Percentiles rank a stretch among this genome's conserved stretches.
These are phyloP conservation scores for Desoria tigrina DNA, from an alignment of 2,888 invertebrate species.

Conservation along the genomic window DNA sequence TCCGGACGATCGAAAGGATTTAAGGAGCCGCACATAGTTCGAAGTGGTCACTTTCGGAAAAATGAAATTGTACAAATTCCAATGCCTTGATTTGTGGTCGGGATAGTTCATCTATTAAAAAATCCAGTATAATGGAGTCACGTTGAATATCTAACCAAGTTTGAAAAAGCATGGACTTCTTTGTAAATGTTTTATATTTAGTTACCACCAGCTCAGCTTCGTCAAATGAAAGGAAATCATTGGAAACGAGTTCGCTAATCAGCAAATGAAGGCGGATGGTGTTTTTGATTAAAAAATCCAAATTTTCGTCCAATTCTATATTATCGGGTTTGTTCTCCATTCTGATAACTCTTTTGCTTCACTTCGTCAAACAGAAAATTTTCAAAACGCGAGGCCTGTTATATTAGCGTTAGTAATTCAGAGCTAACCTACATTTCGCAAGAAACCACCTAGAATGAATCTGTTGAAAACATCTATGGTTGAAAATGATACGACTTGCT, in stretches of 20 bases:
- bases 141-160: neutral
- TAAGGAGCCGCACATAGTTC: conserved; percentile 19
- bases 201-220: conserved; percentile 39
- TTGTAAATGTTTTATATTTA: neutral
- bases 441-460: too few species aligned
- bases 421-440: too few species aligned
- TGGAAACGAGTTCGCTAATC: conserved; percentile 37
- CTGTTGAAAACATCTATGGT: too few species aligned
- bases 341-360: too few species aligned
- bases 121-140: neutral
- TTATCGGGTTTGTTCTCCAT: neutral
- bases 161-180: neutral
- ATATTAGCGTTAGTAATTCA: too few species aligned
- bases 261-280: conserved; percentile 32
- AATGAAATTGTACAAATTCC: conserved; percentile 27
- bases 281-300: conserved; percentile 7
- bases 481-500: too few species aligned
- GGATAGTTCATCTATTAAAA: conserved; percentile 21
- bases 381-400: too few species aligned
- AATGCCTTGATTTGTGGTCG: conserved; percentile 27
- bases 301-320: neutral
- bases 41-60: conserved; percentile 13
- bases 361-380: too few species aligned
- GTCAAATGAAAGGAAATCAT: conserved; percentile 36
- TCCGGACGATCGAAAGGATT: conserved; percentile 30